Conservation (phyloP, 1,140 invertebrate species). For the Eurosta solidaginis region DNA sequence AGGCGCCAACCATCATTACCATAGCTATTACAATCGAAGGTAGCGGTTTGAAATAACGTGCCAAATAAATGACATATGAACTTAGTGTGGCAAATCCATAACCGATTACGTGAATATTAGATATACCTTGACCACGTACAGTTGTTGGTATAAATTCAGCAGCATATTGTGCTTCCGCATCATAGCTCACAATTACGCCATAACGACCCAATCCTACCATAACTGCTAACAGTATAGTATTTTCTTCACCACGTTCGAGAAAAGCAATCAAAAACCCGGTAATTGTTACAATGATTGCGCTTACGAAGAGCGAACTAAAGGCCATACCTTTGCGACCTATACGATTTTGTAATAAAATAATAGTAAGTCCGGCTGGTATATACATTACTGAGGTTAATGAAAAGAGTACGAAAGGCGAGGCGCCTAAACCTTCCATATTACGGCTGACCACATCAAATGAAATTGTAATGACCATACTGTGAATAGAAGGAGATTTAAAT, state of each 20-base stretch:
- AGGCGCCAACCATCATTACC: conserved; percentile 63
- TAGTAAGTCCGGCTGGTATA: conserved; percentile 64
- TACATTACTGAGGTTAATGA: conserved; percentile 62
- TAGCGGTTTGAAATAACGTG: conserved; percentile 61
- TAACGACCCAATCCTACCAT: conserved; percentile 65
- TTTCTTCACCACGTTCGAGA: conserved; percentile 35
- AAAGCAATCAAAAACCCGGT: conserved; percentile 54
- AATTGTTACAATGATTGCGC: conserved; percentile 61
- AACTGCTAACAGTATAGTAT: conserved; percentile 44
- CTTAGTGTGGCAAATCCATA: conserved; percentile 60
- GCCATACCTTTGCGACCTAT: conserved; percentile 66
- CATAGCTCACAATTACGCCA: conserved; percentile 68
- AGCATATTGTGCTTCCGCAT: conserved; percentile 68
- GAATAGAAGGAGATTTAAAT: neutral
- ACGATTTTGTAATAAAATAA: conserved; percentile 64
- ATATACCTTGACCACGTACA: conserved; percentile 65
- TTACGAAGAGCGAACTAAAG: conserved; percentile 62
- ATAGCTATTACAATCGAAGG: conserved; percentile 64
- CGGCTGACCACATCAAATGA: conserved; percentile 68
- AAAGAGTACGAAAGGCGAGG: conserved; percentile 65
- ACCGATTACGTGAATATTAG: conserved; percentile 64
- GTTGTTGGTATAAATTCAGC: conserved; percentile 71
- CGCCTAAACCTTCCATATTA: conserved; percentile 65
- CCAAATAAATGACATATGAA: conserved; percentile 58
- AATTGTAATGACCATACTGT: conserved; percentile 65